phyloP scores from a whole-genome alignment of 2,888 invertebrate genomes.

The Caenorhabditis afra region DNA sequence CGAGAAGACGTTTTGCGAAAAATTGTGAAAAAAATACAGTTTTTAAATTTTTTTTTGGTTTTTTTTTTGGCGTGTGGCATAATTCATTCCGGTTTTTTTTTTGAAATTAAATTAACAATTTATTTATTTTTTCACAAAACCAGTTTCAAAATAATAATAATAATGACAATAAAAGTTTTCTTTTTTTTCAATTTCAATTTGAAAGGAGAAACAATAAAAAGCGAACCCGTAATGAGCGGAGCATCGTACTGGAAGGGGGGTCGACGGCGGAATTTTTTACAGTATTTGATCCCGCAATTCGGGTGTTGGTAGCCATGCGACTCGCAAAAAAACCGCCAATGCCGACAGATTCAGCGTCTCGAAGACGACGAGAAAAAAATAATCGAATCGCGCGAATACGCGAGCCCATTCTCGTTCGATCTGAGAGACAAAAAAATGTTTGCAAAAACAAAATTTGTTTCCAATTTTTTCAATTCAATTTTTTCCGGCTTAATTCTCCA shows the following conservation, averaged over 20 bases:
- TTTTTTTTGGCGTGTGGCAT: background rate
- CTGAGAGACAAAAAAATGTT: conserved; percentile 62
- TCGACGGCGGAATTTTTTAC: conserved; percentile 28
- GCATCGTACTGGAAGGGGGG: background rate
- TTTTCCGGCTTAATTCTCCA: no score
- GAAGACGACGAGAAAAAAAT: conserved; percentile 73
- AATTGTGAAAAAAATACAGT: conserved; percentile 1
- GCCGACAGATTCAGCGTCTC: conserved; percentile 73
- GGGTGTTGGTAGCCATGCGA: conserved; percentile 75
- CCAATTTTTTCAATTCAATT: no score
- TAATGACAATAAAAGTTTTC: no score
- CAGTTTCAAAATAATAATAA: background rate
- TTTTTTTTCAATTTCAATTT: background rate
- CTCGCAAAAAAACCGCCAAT: conserved; percentile 71
- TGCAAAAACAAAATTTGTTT: no score
- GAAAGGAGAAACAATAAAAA: conserved; percentile 8
- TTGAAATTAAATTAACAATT: background rate
- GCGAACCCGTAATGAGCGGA: no score
- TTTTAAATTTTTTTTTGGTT: background rate
- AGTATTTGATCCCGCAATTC: conserved; percentile 70
- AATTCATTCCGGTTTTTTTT: background rate
- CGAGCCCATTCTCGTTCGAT: conserved; percentile 75
- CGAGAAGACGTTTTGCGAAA: conserved; percentile 14
- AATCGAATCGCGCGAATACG: conserved; percentile 73
- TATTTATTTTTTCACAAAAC: background rate